Percentiles rank a stretch among this genome's conserved stretches.
Conservation (phyloP, 2,888 invertebrate genomes). For the Bruchidius siliquastri region DNA sequence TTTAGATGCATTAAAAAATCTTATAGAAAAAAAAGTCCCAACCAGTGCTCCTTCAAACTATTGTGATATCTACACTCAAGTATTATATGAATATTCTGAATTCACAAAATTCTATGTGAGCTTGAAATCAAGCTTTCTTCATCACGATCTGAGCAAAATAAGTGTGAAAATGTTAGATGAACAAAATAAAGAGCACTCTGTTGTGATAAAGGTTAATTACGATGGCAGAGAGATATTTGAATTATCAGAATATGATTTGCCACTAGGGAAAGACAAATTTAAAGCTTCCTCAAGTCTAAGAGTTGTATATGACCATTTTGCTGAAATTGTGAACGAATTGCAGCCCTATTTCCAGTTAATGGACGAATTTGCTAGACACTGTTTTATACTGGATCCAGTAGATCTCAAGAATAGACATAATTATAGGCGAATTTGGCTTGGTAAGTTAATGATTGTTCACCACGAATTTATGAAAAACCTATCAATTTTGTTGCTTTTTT, state of each 20-base stretch:
- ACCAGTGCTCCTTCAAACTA: constrained; percentile 13
- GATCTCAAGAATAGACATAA: constrained; percentile 38
- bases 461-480: not conserved
- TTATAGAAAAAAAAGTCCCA: constrained; percentile 18
- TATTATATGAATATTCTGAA: constrained; percentile 33
- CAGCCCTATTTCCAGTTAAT: constrained; percentile 45
- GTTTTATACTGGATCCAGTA: constrained; percentile 46
- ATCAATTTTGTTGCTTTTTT: not conserved
- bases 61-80: constrained; percentile 23
- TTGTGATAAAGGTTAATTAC: constrained; percentile 30
- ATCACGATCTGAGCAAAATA: constrained; percentile 28
- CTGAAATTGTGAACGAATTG: constrained; percentile 31
- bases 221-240: constrained; percentile 29
- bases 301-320: constrained; percentile 35
- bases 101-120: constrained; percentile 34
- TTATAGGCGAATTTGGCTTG: constrained; percentile 44
- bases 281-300: constrained; percentile 27
- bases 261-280: constrained; percentile 20
- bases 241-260: constrained; percentile 33
- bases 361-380: constrained; percentile 42
- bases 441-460: constrained; percentile 25
- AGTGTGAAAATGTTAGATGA: constrained; percentile 25
- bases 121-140: constrained; percentile 26
- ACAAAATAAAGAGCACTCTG: constrained; percentile 26
- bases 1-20: constrained; percentile 26